Evolutionary conservation across 2,888 invertebrate genomes (phyloP).

Genomic region (Dione juno): DNA sequence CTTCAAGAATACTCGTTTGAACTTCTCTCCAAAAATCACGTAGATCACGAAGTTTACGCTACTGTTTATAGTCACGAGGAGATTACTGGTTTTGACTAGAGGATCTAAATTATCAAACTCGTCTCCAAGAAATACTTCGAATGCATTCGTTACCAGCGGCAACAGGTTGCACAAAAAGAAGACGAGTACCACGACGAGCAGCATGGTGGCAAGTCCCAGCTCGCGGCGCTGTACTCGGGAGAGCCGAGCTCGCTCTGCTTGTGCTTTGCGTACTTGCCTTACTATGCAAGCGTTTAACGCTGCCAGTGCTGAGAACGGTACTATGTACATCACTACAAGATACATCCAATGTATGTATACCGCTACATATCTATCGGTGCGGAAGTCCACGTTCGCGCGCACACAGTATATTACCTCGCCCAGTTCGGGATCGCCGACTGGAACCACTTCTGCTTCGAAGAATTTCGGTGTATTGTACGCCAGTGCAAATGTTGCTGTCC

Average conservation of each 20-base stretch:
- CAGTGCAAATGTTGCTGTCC: slow-evolving; percentile 90
- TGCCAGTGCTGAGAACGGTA: slow-evolving; percentile 94
- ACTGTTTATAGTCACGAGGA: slow-evolving; percentile 97
- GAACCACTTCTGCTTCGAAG: slow-evolving; percentile 85
- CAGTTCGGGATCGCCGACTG: slow-evolving; percentile 70
- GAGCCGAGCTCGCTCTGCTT: slow-evolving; percentile 93
- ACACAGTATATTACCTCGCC: slow-evolving; percentile 88
- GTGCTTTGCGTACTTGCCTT: slow-evolving; percentile 93
- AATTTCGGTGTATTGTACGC: slow-evolving; percentile 93
- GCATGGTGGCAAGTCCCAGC: slow-evolving; percentile 97
- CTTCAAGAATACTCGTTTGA: slow-evolving; percentile 92
- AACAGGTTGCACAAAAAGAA: slow-evolving; percentile 96
- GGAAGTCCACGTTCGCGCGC: slow-evolving; percentile 86
- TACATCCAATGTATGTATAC: slow-evolving; percentile 98
- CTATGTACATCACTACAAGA: slow-evolving; percentile 95
- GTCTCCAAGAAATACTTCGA: slow-evolving; percentile 88
- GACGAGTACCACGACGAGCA: slow-evolving; percentile 96
- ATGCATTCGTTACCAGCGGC: slow-evolving; percentile 92
- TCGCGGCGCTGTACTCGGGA: slow-evolving; percentile 95
- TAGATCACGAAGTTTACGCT: slow-evolving; percentile 99
- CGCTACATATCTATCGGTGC: slow-evolving; percentile 89
- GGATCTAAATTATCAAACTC: slow-evolving; percentile 81
- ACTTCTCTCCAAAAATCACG: slow-evolving; percentile 98
- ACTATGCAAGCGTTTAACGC: slow-evolving; percentile 96
- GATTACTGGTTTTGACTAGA: slow-evolving; percentile 92